Base-by-base conservation (phyloP, 2,888 invertebrate genomes). In the Andrena praecox region DNA sequence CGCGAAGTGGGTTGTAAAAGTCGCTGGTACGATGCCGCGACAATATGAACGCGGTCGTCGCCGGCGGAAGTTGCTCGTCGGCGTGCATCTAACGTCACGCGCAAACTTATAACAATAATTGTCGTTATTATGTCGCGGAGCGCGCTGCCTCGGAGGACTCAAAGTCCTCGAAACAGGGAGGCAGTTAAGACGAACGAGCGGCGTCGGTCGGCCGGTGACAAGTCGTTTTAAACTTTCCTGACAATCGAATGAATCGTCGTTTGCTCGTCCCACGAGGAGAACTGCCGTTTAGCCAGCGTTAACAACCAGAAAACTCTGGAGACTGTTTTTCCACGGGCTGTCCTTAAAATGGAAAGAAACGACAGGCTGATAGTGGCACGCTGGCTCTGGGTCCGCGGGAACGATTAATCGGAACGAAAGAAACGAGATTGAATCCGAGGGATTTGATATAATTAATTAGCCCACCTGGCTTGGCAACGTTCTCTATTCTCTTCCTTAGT, bases 111-210 rank as follows among this genome's bases (percentile, higher is more conserved):
- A 82, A 86, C 85, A 82, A 86, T 82, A 86, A 86, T 82, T 82
- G 77, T 86, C 82, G 78, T 86, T 82, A 79, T 84, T 86, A 78
- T 78, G 76, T 80, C 81, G 85, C 70, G 60, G 33, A 62, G 64
- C 66, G 52, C 31, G 2, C 50, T 59, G 48, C 31, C 76, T 72
- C 76, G 66, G 59, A 66, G 77, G 68, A 72, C 77, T 42, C 54
- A n/a, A 42, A 64, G 62, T 83, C 72, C 76, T 79, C 77, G 80
- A 85, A 83, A 83, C 87, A 81, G 78, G 67, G 50, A 27, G 63
- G 64, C 78, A 48, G 80, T 81, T 83, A 68, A 81, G 84, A 87
- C 78, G 82, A 81, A 85, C 87, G 82, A 81, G 85, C 88, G 62
- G 67, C 72, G 79, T 69, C 71, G 75, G 72, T 82, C 69, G 70